Conservation (phyloP, 2,888 invertebrate genomes). For the Atherix ibis region DNA sequence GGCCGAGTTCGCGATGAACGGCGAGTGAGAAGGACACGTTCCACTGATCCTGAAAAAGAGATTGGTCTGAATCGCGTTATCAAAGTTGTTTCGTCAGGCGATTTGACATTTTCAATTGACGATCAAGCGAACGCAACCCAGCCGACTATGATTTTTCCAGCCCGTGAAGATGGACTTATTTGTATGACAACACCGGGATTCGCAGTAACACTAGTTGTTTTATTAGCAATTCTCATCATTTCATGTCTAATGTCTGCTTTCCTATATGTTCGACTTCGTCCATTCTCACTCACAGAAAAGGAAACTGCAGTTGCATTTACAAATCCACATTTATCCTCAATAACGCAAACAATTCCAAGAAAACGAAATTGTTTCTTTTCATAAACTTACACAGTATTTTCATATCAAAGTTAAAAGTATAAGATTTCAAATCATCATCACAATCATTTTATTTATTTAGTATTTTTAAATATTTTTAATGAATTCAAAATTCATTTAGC, state of each 20-base stretch:
- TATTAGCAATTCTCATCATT: constrained; percentile 65
- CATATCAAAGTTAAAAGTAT: too few relatives aligned
- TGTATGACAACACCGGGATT: constrained; percentile 94
- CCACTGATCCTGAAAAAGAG: constrained; percentile 55
- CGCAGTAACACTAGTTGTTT: constrained; percentile 66
- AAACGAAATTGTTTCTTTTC: background rate
- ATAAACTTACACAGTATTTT: background rate
- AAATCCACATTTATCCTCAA: constrained; percentile 7
- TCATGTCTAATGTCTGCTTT: constrained; percentile 78
- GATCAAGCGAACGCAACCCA: constrained; percentile 44
- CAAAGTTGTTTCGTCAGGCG: constrained; percentile 81
- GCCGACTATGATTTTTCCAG: constrained; percentile 54
- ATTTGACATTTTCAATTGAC: constrained; percentile 69
- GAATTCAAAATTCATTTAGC: too few relatives aligned
- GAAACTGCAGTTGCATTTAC: constrained; percentile 28
- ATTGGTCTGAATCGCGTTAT: constrained; percentile 82
- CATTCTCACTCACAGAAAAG: constrained; percentile 40
- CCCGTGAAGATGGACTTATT: constrained; percentile 52
- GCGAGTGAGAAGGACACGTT: constrained; percentile 48
- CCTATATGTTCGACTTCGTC: constrained; percentile 64
- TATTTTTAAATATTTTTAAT: too few relatives aligned
- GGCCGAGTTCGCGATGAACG: constrained; percentile 47
- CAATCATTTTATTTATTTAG: too few relatives aligned
- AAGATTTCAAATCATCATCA: too few relatives aligned
- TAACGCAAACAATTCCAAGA: constrained; percentile 6